Conservation (phyloP, 2,888 invertebrate genomes). For the Nemapogon koenigi region DNA sequence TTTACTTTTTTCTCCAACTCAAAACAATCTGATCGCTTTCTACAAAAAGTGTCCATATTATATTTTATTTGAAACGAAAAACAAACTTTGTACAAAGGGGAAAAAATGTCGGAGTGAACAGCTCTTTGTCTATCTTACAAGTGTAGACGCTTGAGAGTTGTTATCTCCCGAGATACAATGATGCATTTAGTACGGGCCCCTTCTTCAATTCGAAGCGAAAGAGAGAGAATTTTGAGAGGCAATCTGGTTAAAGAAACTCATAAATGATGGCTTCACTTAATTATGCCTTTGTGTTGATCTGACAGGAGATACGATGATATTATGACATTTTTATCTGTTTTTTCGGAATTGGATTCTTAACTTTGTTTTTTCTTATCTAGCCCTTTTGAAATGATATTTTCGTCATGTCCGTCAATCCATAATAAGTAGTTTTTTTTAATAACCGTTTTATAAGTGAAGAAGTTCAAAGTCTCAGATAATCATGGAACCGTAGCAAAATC, state of each 20-base stretch:
- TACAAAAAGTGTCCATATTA: slow-evolving; percentile 1
- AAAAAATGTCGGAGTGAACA: slow-evolving; percentile 21
- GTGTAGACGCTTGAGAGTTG: slow-evolving; percentile 9
- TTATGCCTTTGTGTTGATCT: too few relatives aligned
- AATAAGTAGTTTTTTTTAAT: too few relatives aligned
- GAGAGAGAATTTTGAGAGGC: slow-evolving; percentile 8
- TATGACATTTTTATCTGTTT: too few relatives aligned
- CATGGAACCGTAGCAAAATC: too few relatives aligned
- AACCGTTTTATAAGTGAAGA: too few relatives aligned
- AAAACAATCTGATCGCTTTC: neutral
- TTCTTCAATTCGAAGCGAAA: slow-evolving; percentile 1
- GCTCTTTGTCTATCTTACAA: slow-evolving; percentile 16
- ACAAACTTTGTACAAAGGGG: slow-evolving; percentile 21
- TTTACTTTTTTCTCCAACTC: neutral
- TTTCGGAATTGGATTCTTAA: too few relatives aligned
- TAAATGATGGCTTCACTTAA: too few relatives aligned
- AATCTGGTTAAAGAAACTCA: neutral
- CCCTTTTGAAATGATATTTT: too few relatives aligned
- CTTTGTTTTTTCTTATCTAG: too few relatives aligned
- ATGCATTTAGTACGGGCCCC: slow-evolving; percentile 14
- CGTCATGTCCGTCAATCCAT: too few relatives aligned
- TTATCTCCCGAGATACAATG: slow-evolving; percentile 14
- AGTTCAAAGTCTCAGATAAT: too few relatives aligned
- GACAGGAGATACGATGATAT: too few relatives aligned
- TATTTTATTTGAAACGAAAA: slow-evolving; percentile 21